Evolutionary conservation across 2,113 vertebrate genomes (phyloP), one percentile per base, ranked within the genome.

Genomic region (Morone saxatilis): DNA sequence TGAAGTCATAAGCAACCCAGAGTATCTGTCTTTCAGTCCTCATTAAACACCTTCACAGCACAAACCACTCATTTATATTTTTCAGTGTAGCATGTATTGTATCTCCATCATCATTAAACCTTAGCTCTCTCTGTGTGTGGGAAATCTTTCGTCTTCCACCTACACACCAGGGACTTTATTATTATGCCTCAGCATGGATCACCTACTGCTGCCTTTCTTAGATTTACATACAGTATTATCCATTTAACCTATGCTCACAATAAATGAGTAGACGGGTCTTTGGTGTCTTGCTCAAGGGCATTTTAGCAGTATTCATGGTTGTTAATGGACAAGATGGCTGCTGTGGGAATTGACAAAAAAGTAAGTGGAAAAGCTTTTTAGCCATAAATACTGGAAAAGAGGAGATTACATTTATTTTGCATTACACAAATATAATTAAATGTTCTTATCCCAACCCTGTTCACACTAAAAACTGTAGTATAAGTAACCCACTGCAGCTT

Each of bases 21-120:
- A 69, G 66, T 59, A 66, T 83, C 43, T 71, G 70, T 51, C 72
- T 85, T 47, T 40, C 48, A 45, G 17, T 73, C 20, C 53, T 59
- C 10, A 3, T 14, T 41, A 13, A 81, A 76, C 69, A 65, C 12
- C 51, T 67, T 74, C 47, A 62, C 36, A 85, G 57, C 48, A 22
- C 36, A 78, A 71, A 47, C 12, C 16, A 51, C 43, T 61, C 16
- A 43, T 86, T 80, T 82, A 53, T 22, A 70, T 72, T 80, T 75
- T 36, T 69, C 25, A 41, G n/a, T 60, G 48, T 67, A 22, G 56
- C 73, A 41, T 50, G 59, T 47, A 66, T 16, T 60, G 36, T 47
- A 22, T 74, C 48, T 80, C 43, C 50, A 69, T 80, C 53, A 48
- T 69, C 77, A 74, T 84, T 80, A 81, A 70, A 65, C 51, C 45